Base-by-base conservation (phyloP, 1,140 invertebrate species). In the Hylaeus anthracinus region DNA sequence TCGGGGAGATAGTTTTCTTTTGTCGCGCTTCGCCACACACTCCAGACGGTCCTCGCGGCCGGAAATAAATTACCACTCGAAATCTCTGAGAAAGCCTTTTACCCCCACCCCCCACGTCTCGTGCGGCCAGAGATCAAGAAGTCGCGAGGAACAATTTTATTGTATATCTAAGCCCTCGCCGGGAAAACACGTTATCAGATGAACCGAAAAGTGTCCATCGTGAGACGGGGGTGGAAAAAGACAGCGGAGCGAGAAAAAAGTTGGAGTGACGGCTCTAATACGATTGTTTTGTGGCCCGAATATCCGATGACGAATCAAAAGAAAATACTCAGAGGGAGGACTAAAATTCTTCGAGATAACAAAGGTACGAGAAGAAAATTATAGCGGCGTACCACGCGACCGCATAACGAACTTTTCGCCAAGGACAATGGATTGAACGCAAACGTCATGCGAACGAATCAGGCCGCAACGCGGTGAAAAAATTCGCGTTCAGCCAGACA, bases 61-160 rank as follows among this genome's bases (percentile, higher is more conserved):
- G 86, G 86, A 88, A 88, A 88, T 87, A 88, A 88, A 88, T 88
- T 88, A 88, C 86, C 86, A 88, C 86, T 88, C 80, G 86, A 88
- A 88, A 88, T 88, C 83, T 85, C 79, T 86, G 71, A 51, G 51
- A 85, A 88, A 88, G 83, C 83, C 86, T 88, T 88, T 88, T 85
- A 87, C 72, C 61, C 71, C 60, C 4, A 5, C 45, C 37, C 8
- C 3, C 70, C 26, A 12, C 45, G 48, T 58, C 63, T 64, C 81
- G 63, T 63, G 58, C 56, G 10, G 39, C 45, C 51, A 43, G 74
- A 83, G 86, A 85, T 83, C 86, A 72, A 85, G 86, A 79, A 82
- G 80, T 81, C 71, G 78, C 81, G 66, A 72, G 70, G 74, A 88
- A 88, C 86, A 88, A 86, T 80, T 88, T 88, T 88, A 88, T 86